Conservation (phyloP, 2,797 vertebrate genomes). For the Chromis chromis region DNA sequence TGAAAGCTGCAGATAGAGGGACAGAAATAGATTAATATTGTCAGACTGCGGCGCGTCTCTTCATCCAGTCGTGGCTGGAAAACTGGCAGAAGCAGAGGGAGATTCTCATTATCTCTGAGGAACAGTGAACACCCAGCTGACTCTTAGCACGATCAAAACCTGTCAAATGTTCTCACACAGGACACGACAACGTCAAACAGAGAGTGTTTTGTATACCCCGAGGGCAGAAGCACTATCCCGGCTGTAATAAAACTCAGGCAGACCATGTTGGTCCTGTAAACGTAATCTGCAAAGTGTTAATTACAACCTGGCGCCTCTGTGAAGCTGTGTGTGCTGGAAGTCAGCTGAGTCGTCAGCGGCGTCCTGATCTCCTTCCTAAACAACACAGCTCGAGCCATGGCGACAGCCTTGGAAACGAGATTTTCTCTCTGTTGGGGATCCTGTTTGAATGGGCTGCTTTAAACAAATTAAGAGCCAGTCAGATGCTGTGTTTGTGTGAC, state of each 20-base stretch:
- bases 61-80: conserved; percentile 47
- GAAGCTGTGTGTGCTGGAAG: conserved; percentile 70
- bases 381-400: conserved; percentile 54
- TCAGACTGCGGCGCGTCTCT: conserved; percentile 39
- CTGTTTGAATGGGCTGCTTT: conserved; percentile 78
- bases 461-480: conserved; percentile 79
- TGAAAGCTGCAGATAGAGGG: conserved; percentile 48
- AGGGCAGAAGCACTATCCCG: conserved; percentile 58
- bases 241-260: conserved; percentile 81
- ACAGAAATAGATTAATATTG: conserved; percentile 59
- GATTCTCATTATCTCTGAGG: conserved; percentile 49
- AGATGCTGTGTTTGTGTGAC: conserved; percentile 78
- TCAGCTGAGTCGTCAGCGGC: conserved; percentile 68
- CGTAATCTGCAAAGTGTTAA: conserved; percentile 85
- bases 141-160: conserved; percentile 33
- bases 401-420: conserved; percentile 78
- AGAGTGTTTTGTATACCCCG: conserved; percentile 62
- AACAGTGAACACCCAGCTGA: conserved; percentile 39
- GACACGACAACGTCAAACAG: conserved; percentile 63
- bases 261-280: conserved; percentile 85
- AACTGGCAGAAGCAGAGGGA: conserved; percentile 19
- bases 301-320: conserved; percentile 84
- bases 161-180: conserved; percentile 49
- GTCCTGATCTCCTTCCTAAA: conserved; percentile 69
- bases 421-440: conserved; percentile 76